Evolutionary conservation across 2,888 invertebrate genomes (phyloP).

Genomic region (Eurytoma californica): DNA sequence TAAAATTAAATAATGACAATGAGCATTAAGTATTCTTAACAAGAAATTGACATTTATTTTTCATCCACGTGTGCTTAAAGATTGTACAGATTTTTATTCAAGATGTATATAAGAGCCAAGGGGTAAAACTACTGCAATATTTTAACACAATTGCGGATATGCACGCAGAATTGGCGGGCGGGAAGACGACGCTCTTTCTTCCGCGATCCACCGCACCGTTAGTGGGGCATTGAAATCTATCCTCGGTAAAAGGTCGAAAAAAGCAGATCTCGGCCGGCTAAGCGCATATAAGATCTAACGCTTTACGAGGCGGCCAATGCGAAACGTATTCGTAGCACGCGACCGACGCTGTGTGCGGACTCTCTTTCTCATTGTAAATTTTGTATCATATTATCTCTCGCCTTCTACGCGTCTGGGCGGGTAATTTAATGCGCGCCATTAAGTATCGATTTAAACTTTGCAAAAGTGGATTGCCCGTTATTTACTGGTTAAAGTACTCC

Average conservation of each 20-base stretch:
- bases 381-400: constrained; percentile 28
- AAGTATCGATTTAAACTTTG: constrained; percentile 26
- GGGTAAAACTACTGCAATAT: no score
- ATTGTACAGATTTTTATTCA: no score
- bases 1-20: no score
- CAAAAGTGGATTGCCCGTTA: not conserved
- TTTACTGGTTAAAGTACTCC: constrained; percentile 2
- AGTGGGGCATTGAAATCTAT: constrained; percentile 41
- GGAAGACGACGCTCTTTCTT: no score
- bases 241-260: constrained; percentile 27
- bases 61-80: no score
- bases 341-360: not conserved
- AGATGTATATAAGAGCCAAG: no score
- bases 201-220: not conserved
- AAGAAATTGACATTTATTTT: no score
- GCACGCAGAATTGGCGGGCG: no score
- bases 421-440: constrained; percentile 23
- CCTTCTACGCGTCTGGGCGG: not conserved
- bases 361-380: constrained; percentile 41
- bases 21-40: no score
- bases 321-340: constrained; percentile 42
- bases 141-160: no score
- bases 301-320: constrained; percentile 37
- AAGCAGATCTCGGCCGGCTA: constrained; percentile 35
- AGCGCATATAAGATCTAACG: constrained; percentile 19